Base-by-base conservation (phyloP, 2,113 vertebrate species). In the Girardinichthys multiradiatus region DNA sequence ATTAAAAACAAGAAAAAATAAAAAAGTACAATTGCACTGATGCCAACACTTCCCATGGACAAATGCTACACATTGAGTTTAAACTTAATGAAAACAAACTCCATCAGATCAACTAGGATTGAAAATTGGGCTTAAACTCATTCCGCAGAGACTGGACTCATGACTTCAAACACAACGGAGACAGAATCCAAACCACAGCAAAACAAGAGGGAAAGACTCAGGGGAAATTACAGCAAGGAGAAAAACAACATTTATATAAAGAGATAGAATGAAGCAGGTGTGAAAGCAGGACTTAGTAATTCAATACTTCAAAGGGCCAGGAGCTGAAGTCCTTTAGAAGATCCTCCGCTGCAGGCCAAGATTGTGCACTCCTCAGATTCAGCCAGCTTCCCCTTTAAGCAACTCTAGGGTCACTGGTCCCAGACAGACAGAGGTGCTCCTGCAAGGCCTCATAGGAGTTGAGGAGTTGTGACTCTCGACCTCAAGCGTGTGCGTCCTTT, bases 151-250 rank as follows among this genome's bases (percentile, higher is more conserved):
- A 84, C 76, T 81, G 77, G 89, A 86, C 68, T 81, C 54, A 45
- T 80, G 80, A 88, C 84, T 83, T 86, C 48, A 83, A 93, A 91
- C 77, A 91, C 77, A 75, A 86, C 82, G 70, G 87, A 85, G 88
- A 72, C 78, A 75, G 77, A 89, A 88, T 85, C 82, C 84, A 89
- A 90, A 90, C 87, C 91, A 91, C 89, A 87, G 81, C 90, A 91
- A 91, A 89, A 89, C 74, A 79, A 60, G 87, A 80, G 74, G 29
- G 77, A 84, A 72, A 76, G 62, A 70, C 76, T 62, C 45, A 67
- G 74, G 80, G 30, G 48, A 70, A 67, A 75, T 59, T 17, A 12
- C 26, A 60, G 70, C 80, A 57, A 76, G 45, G 28, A 51, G 33
- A 31, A 76, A 84, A 83, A 72, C 29, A 31, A 80, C 57, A 72